phyloP scores from a whole-genome alignment of 2,113 vertebrate species.

The Romanogobio albipinnatus region DNA sequence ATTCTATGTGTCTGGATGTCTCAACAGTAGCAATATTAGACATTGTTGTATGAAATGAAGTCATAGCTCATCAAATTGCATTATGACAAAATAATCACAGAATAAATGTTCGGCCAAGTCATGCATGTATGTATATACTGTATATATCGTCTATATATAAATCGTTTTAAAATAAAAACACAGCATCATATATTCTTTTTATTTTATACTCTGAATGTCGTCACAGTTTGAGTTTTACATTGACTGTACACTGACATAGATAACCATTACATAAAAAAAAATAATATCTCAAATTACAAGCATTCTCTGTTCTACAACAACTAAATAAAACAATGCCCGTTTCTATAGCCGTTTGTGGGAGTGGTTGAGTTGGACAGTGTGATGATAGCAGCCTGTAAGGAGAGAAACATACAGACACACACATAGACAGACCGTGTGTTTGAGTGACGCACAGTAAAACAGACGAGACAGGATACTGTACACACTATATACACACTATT shows the following conservation, averaged over 20 bases:
- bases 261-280: slow-evolving; percentile 91
- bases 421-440: slow-evolving; percentile 48
- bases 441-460: too few species aligned
- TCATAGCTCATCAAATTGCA: too few species aligned
- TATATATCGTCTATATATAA: too few species aligned
- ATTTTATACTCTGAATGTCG: slow-evolving; percentile 92
- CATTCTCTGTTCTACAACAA: slow-evolving; percentile 59
- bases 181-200: slow-evolving; percentile 71
- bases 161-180: too few species aligned
- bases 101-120: too few species aligned
- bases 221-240: slow-evolving; percentile 97
- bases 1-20: too few species aligned
- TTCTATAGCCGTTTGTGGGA: slow-evolving; percentile 57
- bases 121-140: too few species aligned
- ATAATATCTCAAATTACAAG: slow-evolving; percentile 87
- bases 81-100: too few species aligned
- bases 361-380: slow-evolving; percentile 68
- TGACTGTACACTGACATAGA: slow-evolving; percentile 77
- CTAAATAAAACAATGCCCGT: slow-evolving; percentile 57
- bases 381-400: slow-evolving; percentile 67
- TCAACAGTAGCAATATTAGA: too few species aligned
- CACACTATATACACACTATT: slow-evolving; percentile 80
- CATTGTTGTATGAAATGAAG: too few species aligned
- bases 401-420: slow-evolving; percentile 10
- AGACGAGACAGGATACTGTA: slow-evolving; percentile 73